Evolutionary conservation across 2,888 invertebrate genomes (phyloP), one percentile per base, ranked within the genome.

Genomic region (Drosophila incognita): DNA sequence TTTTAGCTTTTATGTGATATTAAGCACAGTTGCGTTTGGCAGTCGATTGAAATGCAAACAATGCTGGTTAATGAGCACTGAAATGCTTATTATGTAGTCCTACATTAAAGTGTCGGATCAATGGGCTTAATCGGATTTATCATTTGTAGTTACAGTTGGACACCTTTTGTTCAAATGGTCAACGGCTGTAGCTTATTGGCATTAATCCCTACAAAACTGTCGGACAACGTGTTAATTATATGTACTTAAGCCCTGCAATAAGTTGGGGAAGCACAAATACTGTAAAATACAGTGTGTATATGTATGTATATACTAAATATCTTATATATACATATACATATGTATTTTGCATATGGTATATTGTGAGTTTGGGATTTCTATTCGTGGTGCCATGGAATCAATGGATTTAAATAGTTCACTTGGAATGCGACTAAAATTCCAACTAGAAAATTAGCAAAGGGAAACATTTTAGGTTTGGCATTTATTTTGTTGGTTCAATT

Each of bases 171-270:
- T 54, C 57, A 73, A 57, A 38, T 57, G 35, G 4, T 29, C 24
- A 31, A 42, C 3, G 42, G 49, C 57, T 68, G 62, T 63, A 60
- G 74, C 48, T 57, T 59, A 63, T 70, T 60, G 65, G 75, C 27
- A 52, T 68, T 65, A 78, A 78, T 59, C 42, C 71, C 35, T 35
- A 58, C 46, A 68, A 65, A 36, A 63, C 51, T 64, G 71, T 64
- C 49, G 56, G 61, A 76, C 71, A 75, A 79, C 75, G 68, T 79
- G 76, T 72, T 79, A 79, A 75, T 78, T 79, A 79, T 67, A 70
- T 46, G 64, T 52, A 15, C 11, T 13, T 36, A 49, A 15, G 63
- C 59, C 52, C 10, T 4, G 2, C 31, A n/a, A 13, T 13, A 46
- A 46, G 71, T 64, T 38, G 59, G 58, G 71, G 62, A 75, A 75